Percentiles rank a stretch among this genome's conserved stretches.
Evolutionary conservation across 2,888 invertebrate genomes (phyloP).

Genomic region (Aplocera efformata): DNA sequence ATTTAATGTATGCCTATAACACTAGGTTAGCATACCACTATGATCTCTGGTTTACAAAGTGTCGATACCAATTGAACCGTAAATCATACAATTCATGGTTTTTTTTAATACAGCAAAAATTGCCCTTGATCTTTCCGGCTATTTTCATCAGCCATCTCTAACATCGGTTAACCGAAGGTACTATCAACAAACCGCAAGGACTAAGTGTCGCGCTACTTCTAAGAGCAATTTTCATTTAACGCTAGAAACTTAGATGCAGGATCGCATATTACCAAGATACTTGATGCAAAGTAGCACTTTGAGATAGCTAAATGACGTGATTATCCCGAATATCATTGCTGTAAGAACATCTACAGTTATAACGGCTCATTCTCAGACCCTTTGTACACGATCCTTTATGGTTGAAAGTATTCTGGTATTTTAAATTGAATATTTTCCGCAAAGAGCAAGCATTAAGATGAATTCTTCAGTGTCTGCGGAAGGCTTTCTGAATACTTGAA

Average conservation of each 20-base stretch:
- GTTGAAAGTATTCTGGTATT: conserved; percentile 4
- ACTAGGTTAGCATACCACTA: no score
- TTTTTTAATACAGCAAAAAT: no score
- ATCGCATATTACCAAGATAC: conserved; percentile 12
- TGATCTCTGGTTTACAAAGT: no score
- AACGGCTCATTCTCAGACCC: conserved; percentile 25
- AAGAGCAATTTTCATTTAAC: conserved; percentile 22
- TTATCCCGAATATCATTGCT: conserved; percentile 28
- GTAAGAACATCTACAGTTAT: conserved; percentile 20
- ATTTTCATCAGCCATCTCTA: not conserved
- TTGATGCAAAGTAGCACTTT: conserved; percentile 17
- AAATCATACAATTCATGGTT: no score
- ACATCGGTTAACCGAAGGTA: conserved; percentile 8
- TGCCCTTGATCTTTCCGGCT: no score
- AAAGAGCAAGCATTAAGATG: not conserved
- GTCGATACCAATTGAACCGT: no score
- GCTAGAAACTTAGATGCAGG: conserved; percentile 17
- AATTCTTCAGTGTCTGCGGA: no score
- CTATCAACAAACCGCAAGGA: conserved; percentile 3
- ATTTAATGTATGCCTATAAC: no score
- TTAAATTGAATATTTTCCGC: conserved; percentile 3
- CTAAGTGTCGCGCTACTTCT: conserved; percentile 10
- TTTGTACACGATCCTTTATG: conserved; percentile 14
- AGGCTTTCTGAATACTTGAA: no score
- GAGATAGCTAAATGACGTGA: conserved; percentile 28